Percentiles rank a stretch among this genome's conserved stretches.
Evolutionary conservation across 2,113 vertebrate genomes (phyloP).

Genomic region (Girardinichthys multiradiatus): DNA sequence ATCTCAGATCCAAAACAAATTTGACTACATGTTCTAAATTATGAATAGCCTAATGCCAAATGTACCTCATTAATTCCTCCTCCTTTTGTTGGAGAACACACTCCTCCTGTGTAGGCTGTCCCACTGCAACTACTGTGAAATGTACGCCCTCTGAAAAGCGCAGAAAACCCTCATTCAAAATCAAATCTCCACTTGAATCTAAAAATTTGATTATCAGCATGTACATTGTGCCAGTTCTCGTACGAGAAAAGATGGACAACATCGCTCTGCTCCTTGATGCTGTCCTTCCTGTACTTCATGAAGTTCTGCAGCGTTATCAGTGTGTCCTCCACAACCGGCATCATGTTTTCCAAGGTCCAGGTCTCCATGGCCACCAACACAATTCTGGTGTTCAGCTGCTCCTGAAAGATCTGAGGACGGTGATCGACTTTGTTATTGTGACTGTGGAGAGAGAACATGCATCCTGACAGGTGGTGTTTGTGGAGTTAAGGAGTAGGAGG

Average conservation of each 20-base stretch:
- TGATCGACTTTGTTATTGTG: constrained; percentile 24
- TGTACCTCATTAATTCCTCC: constrained; percentile 92
- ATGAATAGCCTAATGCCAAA: background rate
- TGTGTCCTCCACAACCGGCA: constrained; percentile 86
- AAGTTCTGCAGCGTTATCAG: constrained; percentile 88
- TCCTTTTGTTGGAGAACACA: constrained; percentile 85
- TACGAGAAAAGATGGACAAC: constrained; percentile 94
- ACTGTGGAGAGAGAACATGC: constrained; percentile 8
- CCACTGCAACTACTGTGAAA: constrained; percentile 93
- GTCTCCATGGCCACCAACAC: constrained; percentile 98
- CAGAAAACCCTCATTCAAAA: background rate
- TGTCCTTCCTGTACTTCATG: constrained; percentile 89
- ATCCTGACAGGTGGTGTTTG: constrained; percentile 20
- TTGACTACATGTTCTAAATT: background rate
- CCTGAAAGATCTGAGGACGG: constrained; percentile 88
- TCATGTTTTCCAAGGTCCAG: constrained; percentile 89
- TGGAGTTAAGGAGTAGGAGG: constrained; percentile 15
- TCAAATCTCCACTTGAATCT: background rate
- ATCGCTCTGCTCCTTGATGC: constrained; percentile 86
- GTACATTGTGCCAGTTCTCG: constrained; percentile 43
- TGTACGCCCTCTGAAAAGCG: constrained; percentile 84
- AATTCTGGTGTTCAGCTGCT: constrained; percentile 95
- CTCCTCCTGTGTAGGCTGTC: constrained; percentile 89
- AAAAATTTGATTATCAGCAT: background rate
- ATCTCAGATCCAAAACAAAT: background rate